Base-by-base conservation (phyloP, 2,113 vertebrate genomes). In the Gadus chalcogrammus region DNA sequence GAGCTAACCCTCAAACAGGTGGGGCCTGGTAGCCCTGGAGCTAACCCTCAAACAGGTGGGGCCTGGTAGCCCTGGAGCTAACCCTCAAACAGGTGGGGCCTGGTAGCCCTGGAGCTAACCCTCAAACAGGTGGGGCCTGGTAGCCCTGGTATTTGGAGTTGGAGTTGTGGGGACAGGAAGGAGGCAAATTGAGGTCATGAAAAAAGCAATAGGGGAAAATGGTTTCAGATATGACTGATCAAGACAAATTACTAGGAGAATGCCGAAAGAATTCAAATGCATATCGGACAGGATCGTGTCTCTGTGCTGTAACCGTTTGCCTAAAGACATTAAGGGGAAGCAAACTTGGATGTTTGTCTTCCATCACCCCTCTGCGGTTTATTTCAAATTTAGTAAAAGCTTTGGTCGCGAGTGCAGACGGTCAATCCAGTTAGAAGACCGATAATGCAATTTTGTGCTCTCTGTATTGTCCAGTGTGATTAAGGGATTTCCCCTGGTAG, bases 1-100 rank as follows among this genome's bases (percentile, higher is more conserved):
- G 3, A 48, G 3, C 7, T 5, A 48, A 48, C 42, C 85, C 87
- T 88, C 61, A 82, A 89, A 76, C 85, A 88, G 84, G 85, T 82
- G 59, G 82, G 70, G 55, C 55, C 17, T n/a, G 17, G 3, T n/a
- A 67, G 12, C 42, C 48, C n/a, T 7, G 6, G 3, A 48, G 3
- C 7, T 5, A 48, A 48, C 42, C 42, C 42, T 48, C 42, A 48
- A 48, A 48, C 42, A 5, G 42, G 42, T 48, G 42, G 11, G 42
- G 42, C 6, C 11, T 48, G 42, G 3, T 48, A 48, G 42, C 6
- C 42, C 5, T 48, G 42, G 42, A 48, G 3, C 28, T 3, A 48
- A 48, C 42, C 42, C 42, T 48, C 42, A 48, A 48, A 48, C 42
- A 5, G 42, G 42, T 48, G 42, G 11, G 42, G 4, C 31, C 4